Evolutionary conservation across 2,797 vertebrate species (phyloP), one percentile per base, ranked within the genome.

Genomic region (Trematomus bernacchii): DNA sequence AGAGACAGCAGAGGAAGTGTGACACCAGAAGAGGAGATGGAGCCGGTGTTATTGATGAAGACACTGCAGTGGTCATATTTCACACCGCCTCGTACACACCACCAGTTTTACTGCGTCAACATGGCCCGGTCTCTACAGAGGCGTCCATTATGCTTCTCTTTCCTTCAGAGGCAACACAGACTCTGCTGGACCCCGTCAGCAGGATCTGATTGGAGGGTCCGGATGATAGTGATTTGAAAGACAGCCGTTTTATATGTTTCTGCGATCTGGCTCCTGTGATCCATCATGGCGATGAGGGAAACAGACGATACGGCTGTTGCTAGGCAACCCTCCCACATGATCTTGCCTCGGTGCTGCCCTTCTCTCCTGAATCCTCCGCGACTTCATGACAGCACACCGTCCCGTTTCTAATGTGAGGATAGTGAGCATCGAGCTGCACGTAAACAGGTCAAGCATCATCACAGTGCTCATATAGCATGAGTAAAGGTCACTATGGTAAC

Each of bases 291-390:
- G 47, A 75, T 60, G 62, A 89, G n/a, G 51, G 60, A 83, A 83
- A 75, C 77, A 75, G 81, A 77, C 11, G 19, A 81, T 76, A 46
- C 69, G 73, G 72, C 85, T 89, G 93, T 94, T 94, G 91, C 94
- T 92, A 90, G 81, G 94, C 91, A 90, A 94, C 93, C 88, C 87
- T 80, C 87, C 90, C 81, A 89, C 91, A 91, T 60, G 66, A 63
- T 85, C 80, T 86, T 80, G 65, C 71, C 82, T 82, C 69, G 79
- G 75, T 79, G 72, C 87, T 82, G 68, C 47, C 71, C 83, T 73
- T 70, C 65, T 80, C 55, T 82, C 66, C 64, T 62, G 54, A 54
- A 71, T 55, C 61, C 42, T 67, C 42, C 70, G 18, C 79, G 27
- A 67, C 27, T 51, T 64, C 60, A 66, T 71, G 53, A 76, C 18